These are phyloP conservation scores for Melipona beecheii DNA, from an alignment of 2,888 invertebrate species.

Conservation along the genomic window DNA sequence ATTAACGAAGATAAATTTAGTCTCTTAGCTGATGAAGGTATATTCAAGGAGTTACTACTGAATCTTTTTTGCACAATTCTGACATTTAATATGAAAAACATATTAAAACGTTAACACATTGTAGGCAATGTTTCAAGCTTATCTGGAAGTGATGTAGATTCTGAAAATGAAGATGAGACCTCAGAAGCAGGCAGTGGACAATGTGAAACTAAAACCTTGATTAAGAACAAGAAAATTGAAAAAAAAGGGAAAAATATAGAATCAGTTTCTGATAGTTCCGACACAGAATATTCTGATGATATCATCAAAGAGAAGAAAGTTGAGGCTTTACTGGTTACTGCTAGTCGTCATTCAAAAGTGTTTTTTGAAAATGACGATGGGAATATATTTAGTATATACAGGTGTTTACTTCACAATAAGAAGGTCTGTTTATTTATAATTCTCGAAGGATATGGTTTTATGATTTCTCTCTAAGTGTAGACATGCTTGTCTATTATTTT, in stretches of 20 bases:
- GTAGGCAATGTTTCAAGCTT: conserved; percentile 88
- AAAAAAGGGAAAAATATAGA: conserved; percentile 67
- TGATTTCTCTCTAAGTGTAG: conserved; percentile 13
- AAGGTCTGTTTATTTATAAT: conserved; percentile 85
- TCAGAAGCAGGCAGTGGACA: conserved; percentile 76
- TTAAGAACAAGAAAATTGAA: conserved; percentile 63
- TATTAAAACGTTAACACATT: background rate
- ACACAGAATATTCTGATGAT: conserved; percentile 76
- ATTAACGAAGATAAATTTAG: conserved; percentile 87
- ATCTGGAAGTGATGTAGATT: conserved; percentile 87
- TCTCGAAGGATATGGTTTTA: conserved; percentile 12
- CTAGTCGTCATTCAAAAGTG: conserved; percentile 89
- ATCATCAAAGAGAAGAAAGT: conserved; percentile 71
- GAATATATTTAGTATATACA: conserved; percentile 90
- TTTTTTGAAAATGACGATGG: conserved; percentile 89
- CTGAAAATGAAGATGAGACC: conserved; percentile 82
- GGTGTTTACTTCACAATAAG: conserved; percentile 90
- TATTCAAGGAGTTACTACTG: background rate
- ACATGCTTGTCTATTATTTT: conserved; percentile 48
- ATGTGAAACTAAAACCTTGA: conserved; percentile 58
- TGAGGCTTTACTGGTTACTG: conserved; percentile 73
- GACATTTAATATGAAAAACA: background rate
- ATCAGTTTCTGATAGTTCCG: conserved; percentile 74
- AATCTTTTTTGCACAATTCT: conserved; percentile 3
- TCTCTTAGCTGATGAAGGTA: conserved; percentile 83